Base-by-base conservation (phyloP, 2,888 invertebrate species). In the Rhopalosiphum nymphaeae region DNA sequence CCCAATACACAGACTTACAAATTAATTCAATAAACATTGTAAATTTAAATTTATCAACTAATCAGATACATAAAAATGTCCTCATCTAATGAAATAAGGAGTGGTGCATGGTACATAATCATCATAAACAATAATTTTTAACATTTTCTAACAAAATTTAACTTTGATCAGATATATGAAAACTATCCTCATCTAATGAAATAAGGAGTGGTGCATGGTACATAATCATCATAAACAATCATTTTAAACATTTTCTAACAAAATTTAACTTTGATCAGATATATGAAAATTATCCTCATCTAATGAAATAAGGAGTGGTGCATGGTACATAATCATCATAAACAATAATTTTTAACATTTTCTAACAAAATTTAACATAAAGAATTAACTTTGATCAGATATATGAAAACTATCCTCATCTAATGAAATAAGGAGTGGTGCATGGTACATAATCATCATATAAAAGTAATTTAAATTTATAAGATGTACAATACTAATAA, bases 231-330 rank as follows among this genome's bases (percentile, higher is more conserved):
- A 91, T 67, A 29, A 11, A 16, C 25, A n/a, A 44, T n/a, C n/a
- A n/a, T n/a, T n/a, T n/a, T n/a, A n/a, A 49, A 3, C 49, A 49
- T 49, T 49, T 49, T 49, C 49, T 13, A 13, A 53, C 49, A 53
- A 53, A 0, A 53, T 16, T 53, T 53, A 53, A 53, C 44, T 46
- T 56, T 29, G 44, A 89, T 49, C 49, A 49, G 49, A 46, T 87
- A 13, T 36, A 46, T 44, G 57, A 9, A 86, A n/a, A 57, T 56
- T 93, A 44, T 93, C 93, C 93, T 93, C 93, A 93, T 93, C 36
- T 93, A 86, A 89, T 90, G 25, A 93, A 85, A 93, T 93, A 93
- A 93, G 93, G 93, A 93, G 93, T 93, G 93, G 93, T 93, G 93
- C 93, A 93, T 93, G 93, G 93, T 93, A 90, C 91, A 44, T 91